Evolutionary conservation across 2,888 invertebrate species (phyloP).

Genomic region (Periphyllus acericola): DNA sequence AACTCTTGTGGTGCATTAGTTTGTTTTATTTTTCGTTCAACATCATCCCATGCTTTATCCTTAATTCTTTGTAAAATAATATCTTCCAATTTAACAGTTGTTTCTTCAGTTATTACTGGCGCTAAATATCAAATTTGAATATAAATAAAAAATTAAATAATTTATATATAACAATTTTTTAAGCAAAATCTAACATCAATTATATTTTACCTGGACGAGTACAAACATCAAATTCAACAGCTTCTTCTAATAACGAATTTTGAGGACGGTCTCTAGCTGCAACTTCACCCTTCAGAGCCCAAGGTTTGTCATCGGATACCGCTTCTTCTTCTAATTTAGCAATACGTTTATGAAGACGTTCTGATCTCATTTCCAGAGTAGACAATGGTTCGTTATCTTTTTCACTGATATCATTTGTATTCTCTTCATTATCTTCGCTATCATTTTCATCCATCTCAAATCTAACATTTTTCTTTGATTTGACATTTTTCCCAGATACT

Average conservation of each 20-base stretch:
- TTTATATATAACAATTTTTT: too few species aligned
- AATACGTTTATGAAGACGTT: conserved; percentile 77
- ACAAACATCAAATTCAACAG: conserved; percentile 88
- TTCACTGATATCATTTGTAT: not conserved
- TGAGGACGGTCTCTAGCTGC: conserved; percentile 82
- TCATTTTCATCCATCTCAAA: conserved; percentile 57
- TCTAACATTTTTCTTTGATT: conserved; percentile 55
- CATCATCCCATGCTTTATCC: conserved; percentile 95
- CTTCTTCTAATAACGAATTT: conserved; percentile 92
- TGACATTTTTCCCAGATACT: not conserved
- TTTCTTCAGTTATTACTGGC: conserved; percentile 91
- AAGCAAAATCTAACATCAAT: too few species aligned
- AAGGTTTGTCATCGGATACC: conserved; percentile 81
- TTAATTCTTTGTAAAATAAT: conserved; percentile 91
- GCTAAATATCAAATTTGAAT: conserved; percentile 69
- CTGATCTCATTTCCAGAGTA: conserved; percentile 79
- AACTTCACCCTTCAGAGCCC: conserved; percentile 94
- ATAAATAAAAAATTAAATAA: not conserved
- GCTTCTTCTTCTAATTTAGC: conserved; percentile 78
- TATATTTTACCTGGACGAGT: conserved; percentile 73
- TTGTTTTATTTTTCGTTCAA: conserved; percentile 85
- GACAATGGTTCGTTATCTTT: conserved; percentile 69
- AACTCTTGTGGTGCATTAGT: conserved; percentile 84
- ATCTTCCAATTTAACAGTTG: conserved; percentile 86
- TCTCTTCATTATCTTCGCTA: conserved; percentile 28